Conservation (phyloP, 2,888 invertebrate genomes). For the Hyppa rectilinea region DNA sequence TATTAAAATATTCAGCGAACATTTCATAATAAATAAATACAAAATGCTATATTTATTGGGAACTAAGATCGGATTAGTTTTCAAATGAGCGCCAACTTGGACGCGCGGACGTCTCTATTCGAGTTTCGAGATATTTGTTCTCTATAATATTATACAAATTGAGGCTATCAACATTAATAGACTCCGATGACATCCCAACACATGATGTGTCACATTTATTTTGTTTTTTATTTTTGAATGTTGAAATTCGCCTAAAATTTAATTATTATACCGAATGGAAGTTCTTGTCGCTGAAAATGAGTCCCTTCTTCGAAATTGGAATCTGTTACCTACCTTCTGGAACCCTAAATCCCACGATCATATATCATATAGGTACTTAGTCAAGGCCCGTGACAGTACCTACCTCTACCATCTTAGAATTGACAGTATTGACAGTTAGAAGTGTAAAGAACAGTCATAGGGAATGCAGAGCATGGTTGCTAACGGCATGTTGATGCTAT, state of each 20-base stretch:
- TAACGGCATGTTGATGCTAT: no score
- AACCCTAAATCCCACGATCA: background rate
- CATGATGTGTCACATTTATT: conserved; percentile 55
- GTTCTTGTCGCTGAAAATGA: background rate
- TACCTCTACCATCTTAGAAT: background rate
- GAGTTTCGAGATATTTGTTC: conserved; percentile 55
- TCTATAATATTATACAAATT: conserved; percentile 63
- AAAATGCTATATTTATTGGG: conserved; percentile 53
- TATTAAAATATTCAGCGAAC: conserved; percentile 48
- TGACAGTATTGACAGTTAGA: no score
- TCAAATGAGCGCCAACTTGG: conserved; percentile 58
- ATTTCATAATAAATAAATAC: conserved; percentile 48
- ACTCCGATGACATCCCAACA: conserved; percentile 63
- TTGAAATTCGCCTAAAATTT: conserved; percentile 28
- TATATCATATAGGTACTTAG: background rate
- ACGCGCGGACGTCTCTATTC: conserved; percentile 65
- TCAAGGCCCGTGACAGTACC: background rate
- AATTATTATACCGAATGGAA: background rate
- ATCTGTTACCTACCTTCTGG: background rate
- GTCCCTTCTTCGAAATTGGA: background rate
- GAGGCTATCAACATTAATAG: conserved; percentile 66
- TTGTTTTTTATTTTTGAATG: conserved; percentile 28
- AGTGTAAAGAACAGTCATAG: background rate
- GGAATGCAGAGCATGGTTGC: background rate
- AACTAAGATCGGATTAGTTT: conserved; percentile 54